Evolutionary conservation across 2,113 vertebrate species (phyloP).

Genomic region (Rhinolophus ferrumequinum): DNA sequence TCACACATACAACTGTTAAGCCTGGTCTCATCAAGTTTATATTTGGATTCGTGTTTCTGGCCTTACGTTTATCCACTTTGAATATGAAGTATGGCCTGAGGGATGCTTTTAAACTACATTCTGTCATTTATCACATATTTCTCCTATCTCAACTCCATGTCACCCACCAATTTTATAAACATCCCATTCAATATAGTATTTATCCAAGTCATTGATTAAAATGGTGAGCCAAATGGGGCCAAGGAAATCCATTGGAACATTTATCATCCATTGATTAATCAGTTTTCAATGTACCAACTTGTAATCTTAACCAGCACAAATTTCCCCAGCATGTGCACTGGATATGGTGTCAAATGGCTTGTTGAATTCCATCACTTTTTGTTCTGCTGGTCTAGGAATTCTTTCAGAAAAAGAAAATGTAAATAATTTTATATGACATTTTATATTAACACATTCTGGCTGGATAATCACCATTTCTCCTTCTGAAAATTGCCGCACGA

Average conservation of each 20-base stretch:
- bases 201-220: not conserved
- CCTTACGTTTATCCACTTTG: not conserved
- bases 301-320: not conserved
- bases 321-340: not conserved
- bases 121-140: not conserved
- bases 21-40: not conserved
- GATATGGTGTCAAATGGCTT: not conserved
- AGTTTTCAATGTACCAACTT: not conserved
- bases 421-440: constrained; percentile 21
- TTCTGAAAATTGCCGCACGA: constrained; percentile 32
- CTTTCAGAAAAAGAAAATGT: constrained; percentile 38
- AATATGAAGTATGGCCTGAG: not conserved
- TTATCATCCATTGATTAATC: not conserved
- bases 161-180: not conserved
- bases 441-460: constrained; percentile 32
- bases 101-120: not conserved
- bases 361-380: constrained; percentile 9
- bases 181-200: not conserved
- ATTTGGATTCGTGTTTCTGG: not conserved
- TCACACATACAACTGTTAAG: not conserved
- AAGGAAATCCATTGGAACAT: not conserved
- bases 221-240: not conserved
- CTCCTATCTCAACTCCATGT: not conserved
- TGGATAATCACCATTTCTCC: constrained; percentile 31
- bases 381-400: not conserved